Evolutionary conservation across 1,140 invertebrate species (phyloP).

Genomic region (Drosophila bocqueti): DNA sequence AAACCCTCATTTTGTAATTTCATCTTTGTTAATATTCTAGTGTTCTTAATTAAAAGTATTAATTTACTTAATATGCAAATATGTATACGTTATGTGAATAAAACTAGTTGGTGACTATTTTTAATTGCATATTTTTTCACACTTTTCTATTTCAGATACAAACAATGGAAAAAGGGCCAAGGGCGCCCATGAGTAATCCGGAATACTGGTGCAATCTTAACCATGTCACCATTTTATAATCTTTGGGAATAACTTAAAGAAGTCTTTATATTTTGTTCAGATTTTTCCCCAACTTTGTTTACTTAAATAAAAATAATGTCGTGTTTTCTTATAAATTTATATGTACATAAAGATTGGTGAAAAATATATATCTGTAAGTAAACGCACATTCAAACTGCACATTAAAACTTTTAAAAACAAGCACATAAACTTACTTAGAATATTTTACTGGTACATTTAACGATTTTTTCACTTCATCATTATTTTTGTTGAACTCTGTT

Average conservation of each 20-base stretch:
- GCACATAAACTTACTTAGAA: conserved; percentile 21
- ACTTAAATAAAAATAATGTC: neutral
- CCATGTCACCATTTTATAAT: conserved; percentile 1
- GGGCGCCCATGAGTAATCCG: conserved; percentile 38
- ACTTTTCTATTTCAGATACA: conserved; percentile 37
- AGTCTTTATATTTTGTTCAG: no score
- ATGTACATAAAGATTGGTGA: neutral
- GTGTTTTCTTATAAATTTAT: neutral
- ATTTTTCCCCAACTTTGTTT: neutral
- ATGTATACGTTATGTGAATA: neutral
- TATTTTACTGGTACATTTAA: conserved; percentile 14
- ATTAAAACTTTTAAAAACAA: neutral
- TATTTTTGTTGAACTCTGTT: conserved; percentile 45
- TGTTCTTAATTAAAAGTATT: neutral
- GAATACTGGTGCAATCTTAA: conserved; percentile 9
- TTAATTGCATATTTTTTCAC: conserved; percentile 10
- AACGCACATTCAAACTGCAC: neutral
- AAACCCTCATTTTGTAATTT: neutral
- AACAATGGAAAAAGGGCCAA: conserved; percentile 42
- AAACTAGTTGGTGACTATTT: conserved; percentile 4
- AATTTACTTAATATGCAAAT: neutral
- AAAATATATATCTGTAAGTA: neutral
- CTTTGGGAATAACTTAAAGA: neutral
- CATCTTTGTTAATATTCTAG: neutral
- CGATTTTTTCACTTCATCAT: conserved; percentile 38